Evolutionary conservation across 2,113 vertebrate genomes (phyloP), one percentile per base, ranked within the genome.

Genomic region (Melozone crissalis): DNA sequence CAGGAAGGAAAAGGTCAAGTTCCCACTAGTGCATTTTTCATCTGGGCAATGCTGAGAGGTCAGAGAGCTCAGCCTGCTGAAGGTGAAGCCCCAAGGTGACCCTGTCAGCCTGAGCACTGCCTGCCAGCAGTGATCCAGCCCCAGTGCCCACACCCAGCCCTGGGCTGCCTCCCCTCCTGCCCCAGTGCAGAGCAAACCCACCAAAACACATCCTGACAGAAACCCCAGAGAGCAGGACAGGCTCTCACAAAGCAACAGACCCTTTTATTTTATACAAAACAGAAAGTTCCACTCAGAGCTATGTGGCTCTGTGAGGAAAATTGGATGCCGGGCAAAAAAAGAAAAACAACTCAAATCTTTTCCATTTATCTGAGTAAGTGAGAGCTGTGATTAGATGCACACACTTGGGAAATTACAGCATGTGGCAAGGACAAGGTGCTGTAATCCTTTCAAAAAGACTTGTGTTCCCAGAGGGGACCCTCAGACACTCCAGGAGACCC

Each of bases 1-100:
- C 91, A 55, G 46, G 49, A 23, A 92, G 93, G 57, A 75, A 92
- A 94, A 95, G 91, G 61, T 79, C 89, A 89, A 15, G 54, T 72
- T 91, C 74, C 66, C 54, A 68, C 7, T 75, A 27, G 33, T 71
- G 23, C 69, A 78, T 82, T 96, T 94, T 84, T 91, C 57, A 76
- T 82, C 57, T 58, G 43, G 72, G 51, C 28, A 2, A 30, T 68
- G 66, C 58, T n/a, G 9, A 75, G 73, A 87, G 72, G 46, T 43
- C 4, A 2, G 49, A 76, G 62, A 76, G 46, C 67, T 77, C 75
- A 43, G 63, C 28, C 44, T 4, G 2, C 19, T 66, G 63, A 54
- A 69, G 44, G 15, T 4, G 14, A 88, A 83, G 22, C 37, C 58
- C 49, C 62, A 79, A 30, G 37, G 23, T 76, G 63, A 83, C 75